Base-by-base conservation (phyloP, 2,113 vertebrate genomes). In the Panthera tigris region DNA sequence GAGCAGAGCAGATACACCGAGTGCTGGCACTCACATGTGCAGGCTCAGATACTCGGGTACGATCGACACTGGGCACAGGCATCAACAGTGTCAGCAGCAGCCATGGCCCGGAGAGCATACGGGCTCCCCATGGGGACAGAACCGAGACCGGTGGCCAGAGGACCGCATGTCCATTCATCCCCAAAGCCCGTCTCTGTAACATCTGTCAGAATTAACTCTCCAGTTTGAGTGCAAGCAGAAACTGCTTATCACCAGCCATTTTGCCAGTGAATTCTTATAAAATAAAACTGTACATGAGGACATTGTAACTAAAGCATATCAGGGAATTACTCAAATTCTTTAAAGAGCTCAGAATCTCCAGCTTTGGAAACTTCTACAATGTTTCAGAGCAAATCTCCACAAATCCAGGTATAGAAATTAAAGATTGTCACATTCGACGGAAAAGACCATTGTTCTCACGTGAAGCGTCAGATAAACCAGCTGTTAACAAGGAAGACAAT, bases 1-100 rank as follows among this genome's bases (percentile, higher is more conserved):
- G 41, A 27, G 16, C 21, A 88, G 41, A 5, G 15, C 8, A 27
- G 5, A 74, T 7, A 29, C 4, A 2, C 12, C 6, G 8, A 11
- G 1, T 7, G 12, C 50, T 31, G 36, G 15, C n/a, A 45, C 7
- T 4, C 2, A 1, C 3, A 1, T 2, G 18, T 1, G 4, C 41
- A 84, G 65, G 4, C 31, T 0, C 2, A 1, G 33, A 41, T 4
- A 27, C 18, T 76, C 50, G 0, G 3, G 41, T 14, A 48, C 0
- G 1, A 57, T 27, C 66, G 52, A 18, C 19, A 1, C 3, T 3
- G 55, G 10, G 7, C 19, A 63, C 27, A 66, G 31, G 4, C 14
- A 31, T 31, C 11, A 14, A 39, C 1, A 21, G 11, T 14, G 36
- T 3, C 36, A 21, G 41, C 15, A 27, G 69, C 1, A 1, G 7